phyloP scores from a whole-genome alignment of 2,888 invertebrate species.

The Rhynchonema sp. region DNA sequence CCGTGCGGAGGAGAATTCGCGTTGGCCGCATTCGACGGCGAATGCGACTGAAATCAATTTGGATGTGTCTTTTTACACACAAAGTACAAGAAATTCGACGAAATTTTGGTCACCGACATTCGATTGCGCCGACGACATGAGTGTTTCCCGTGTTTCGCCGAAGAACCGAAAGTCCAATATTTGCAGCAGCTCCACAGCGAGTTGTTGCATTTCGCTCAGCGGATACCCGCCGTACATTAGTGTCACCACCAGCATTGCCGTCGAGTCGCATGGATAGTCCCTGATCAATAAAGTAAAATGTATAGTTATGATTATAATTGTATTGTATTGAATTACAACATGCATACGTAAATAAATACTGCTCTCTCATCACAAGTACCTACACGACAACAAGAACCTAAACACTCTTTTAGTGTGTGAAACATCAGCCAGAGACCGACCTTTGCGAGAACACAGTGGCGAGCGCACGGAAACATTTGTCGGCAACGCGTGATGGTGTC shows the following conservation, averaged over 20 bases:
- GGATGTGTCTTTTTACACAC: not conserved
- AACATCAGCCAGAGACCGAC: no score
- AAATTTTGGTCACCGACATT: not conserved
- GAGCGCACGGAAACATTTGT: constrained; percentile 83
- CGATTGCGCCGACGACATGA: not conserved
- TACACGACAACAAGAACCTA: no score
- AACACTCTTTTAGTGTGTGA: no score
- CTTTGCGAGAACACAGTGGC: constrained; percentile 88
- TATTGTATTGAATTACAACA: not conserved
- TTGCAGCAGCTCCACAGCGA: constrained; percentile 77
- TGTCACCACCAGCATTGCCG: constrained; percentile 79
- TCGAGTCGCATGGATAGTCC: constrained; percentile 72
- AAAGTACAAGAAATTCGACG: not conserved
- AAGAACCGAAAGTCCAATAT: constrained; percentile 66
- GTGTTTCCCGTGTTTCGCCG: not conserved
- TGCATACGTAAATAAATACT: not conserved
- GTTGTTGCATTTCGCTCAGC: constrained; percentile 27
- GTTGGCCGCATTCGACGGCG: not conserved
- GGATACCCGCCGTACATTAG: constrained; percentile 82
- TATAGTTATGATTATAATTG: no score
- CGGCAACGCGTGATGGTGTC: constrained; percentile 67
- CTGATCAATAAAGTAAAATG: no score
- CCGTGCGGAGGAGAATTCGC: not conserved
- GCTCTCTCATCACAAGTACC: no score
- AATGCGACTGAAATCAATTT: not conserved